Base-by-base conservation (phyloP, 2,113 vertebrate species). In the Oenanthe oenanthe region DNA sequence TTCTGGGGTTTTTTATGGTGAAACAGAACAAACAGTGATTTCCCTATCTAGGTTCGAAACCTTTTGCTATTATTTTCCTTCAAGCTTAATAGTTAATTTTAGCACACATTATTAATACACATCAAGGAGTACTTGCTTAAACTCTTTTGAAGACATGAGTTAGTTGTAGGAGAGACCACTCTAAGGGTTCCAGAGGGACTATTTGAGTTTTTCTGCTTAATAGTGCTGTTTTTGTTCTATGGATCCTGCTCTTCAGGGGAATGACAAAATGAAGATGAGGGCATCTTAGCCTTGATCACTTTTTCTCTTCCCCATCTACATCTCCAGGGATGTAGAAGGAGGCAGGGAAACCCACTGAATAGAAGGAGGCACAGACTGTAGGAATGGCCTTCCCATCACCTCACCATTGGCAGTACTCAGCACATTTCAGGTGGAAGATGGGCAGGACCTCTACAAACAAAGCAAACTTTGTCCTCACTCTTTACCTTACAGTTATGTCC, bases 31-130 rank as follows among this genome's bases (percentile, higher is more conserved):
- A 73, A 54, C 7, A 22, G 9, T 54, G 15, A 24, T 72, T 80
- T 72, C 6, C 36, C 21, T 51, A 13, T 43, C 21, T 56, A 84
- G 6, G 5, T 67, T 92, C 2, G 8, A 54, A 90, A 85, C 10
- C 6, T 88, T 62, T n/a, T 61, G 21, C 13, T 80, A 32, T 67
- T 86, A 43, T 78, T 94, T 95, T 77, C 16, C 7, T 58, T 65
- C 24, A 85, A 67, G 26, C 5, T 81, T 81, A 48, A 66, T 67
- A 86, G 91, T 93, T 62, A 85, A 68, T 83, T 89, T 75, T 88
- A 66, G 66, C 56, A 7, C 24, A 45, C 4, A 12, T 54, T 43
- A 63, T 88, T 94, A 77, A 84, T 63, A 40, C 19, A 77, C 19
- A 85, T 34, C 31, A 85, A 83, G 18, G 47, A 73, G 19, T 51